These are phyloP conservation scores for Lochmaea crataegi DNA, from an alignment of 2,888 invertebrate species.

Conservation along the genomic window DNA sequence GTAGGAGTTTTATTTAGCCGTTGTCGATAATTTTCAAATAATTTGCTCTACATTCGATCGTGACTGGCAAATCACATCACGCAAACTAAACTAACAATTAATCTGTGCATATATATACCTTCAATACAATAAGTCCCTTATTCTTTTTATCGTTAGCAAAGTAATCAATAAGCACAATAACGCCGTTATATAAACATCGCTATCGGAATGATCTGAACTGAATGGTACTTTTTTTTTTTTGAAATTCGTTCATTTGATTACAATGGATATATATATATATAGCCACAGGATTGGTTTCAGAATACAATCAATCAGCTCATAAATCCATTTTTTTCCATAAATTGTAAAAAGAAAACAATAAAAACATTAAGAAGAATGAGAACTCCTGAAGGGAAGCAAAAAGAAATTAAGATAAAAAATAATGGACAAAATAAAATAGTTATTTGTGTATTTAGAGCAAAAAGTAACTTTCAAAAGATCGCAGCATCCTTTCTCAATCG, in stretches of 20 bases:
- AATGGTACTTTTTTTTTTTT: slow-evolving; percentile 2
- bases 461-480: no score
- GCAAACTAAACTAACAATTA: slow-evolving; percentile 36
- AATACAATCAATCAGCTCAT: not conserved
- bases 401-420: no score
- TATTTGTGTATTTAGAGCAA: no score
- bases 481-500: no score
- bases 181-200: slow-evolving; percentile 36
- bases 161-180: slow-evolving; percentile 42
- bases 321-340: not conserved
- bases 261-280: not conserved
- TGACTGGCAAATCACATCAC: slow-evolving; percentile 37
- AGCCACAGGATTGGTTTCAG: not conserved
- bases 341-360: no score
- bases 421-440: no score
- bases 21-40: slow-evolving; percentile 34
- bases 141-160: slow-evolving; percentile 41
- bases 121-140: slow-evolving; percentile 43
- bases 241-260: not conserved
- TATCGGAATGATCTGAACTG: slow-evolving; percentile 20
- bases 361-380: not conserved
- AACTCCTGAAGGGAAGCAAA: no score
- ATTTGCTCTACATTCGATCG: slow-evolving; percentile 37
- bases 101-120: slow-evolving; percentile 27
- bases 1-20: slow-evolving; percentile 21